Conservation (phyloP, 2,888 invertebrate species). For the Caenorhabditis sinica region DNA sequence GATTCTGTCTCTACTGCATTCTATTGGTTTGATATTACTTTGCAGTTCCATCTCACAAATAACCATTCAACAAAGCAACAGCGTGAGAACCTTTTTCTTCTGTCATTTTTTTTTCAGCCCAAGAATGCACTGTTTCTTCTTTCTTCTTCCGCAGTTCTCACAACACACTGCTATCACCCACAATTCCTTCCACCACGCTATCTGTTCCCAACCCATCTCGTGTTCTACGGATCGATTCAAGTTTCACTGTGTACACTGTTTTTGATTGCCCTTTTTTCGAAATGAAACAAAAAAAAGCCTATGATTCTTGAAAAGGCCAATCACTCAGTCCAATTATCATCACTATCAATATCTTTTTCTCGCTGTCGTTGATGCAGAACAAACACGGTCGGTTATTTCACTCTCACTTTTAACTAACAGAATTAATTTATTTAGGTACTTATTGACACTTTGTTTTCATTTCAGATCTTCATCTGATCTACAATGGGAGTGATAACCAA, state of each 20-base stretch:
- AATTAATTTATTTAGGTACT: background rate
- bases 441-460: background rate
- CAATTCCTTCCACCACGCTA: background rate
- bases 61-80: no score
- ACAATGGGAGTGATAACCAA: slow-evolving; percentile 28
- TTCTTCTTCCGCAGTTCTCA: background rate
- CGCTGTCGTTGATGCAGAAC: slow-evolving; percentile 40
- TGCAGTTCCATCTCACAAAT: no score
- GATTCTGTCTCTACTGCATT: no score
- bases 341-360: slow-evolving; percentile 38
- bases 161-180: slow-evolving; percentile 1
- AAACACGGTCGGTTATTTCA: slow-evolving; percentile 46
- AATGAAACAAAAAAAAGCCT: slow-evolving; percentile 28
- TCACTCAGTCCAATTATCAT: slow-evolving; percentile 50
- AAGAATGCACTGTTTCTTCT: background rate
- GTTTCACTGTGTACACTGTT: slow-evolving; percentile 39
- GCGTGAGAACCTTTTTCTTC: background rate
- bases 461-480: slow-evolving; percentile 42
- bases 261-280: slow-evolving; percentile 12
- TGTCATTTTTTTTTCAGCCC: background rate
- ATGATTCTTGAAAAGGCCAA: slow-evolving; percentile 51
- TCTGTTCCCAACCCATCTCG: slow-evolving; percentile 31
- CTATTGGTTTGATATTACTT: no score
- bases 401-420: slow-evolving; percentile 1
- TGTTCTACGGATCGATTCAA: slow-evolving; percentile 42